Evolutionary conservation across 2,113 vertebrate species (phyloP), one percentile per base, ranked within the genome.

Genomic region (Psettodes erumei): DNA sequence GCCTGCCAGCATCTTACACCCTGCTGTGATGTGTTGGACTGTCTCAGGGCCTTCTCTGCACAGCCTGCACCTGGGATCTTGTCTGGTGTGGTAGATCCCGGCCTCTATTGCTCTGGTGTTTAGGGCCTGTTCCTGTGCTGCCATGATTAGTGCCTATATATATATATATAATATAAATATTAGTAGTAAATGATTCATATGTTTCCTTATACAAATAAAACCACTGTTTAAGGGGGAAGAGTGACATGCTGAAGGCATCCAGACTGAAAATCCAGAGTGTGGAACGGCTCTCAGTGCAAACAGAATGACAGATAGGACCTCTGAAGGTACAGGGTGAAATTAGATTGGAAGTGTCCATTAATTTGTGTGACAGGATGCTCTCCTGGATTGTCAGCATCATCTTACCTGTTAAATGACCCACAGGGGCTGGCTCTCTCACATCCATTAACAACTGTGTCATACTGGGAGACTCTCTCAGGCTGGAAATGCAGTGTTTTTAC

Each of bases 351-450:
- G 68, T 55, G 62, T 77, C 70, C 72, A 84, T 79, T 87, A 63
- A 78, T 83, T 70, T 73, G 63, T 71, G 18, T 59, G 74, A 77
- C 68, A 70, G 71, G 65, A 50, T 27, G 60, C 56, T 71, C 64
- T 47, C 40, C 54, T 73, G 73, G 55, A 81, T 70, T 79, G 73
- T 74, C 75, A 82, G 25, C 38, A 13, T 23, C 53, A 75, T 77
- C 51, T 75, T 67, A 79, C 38, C 70, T 78, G 53, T 86, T 77
- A 70, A 71, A 76, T 83, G 81, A 81, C 69, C 81, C 76, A 47
- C 43, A 50, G 69, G 30, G 28, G 35, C 10, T 0, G 56, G 12
- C 23, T 71, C n/a, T 56, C 13, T 65, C n/a, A n/a, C 28, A 6
- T 48, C 64, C 48, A 64, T 72, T 59, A 67, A 65, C 54, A 66